Percentiles rank a stretch among this genome's conserved stretches.
These are phyloP conservation scores for Nysson spinosus DNA, from an alignment of 2,888 invertebrate species.

Conservation along the genomic window DNA sequence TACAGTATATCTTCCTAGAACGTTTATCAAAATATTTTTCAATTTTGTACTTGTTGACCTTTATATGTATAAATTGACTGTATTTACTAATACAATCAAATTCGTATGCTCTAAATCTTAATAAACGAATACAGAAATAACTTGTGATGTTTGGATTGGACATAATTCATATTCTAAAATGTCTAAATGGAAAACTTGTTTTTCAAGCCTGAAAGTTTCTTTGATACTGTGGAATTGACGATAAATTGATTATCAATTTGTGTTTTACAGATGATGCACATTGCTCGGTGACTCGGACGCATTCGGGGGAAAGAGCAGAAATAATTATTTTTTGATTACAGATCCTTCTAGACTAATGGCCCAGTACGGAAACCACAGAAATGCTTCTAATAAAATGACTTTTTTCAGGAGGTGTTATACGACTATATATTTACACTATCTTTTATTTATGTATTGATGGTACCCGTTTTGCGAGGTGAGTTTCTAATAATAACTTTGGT, in stretches of 20 bases:
- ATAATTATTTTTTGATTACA: constrained; percentile 38
- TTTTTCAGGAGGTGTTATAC: constrained; percentile 33
- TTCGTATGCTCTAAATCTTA: too few relatives aligned
- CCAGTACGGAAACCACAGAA: neutral
- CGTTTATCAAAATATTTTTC: neutral
- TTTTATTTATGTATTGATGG: constrained; percentile 47
- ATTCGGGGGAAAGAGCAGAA: neutral
- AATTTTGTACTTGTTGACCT: neutral
- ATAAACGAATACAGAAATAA: neutral
- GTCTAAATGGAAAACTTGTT: neutral
- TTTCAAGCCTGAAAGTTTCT: constrained; percentile 32
- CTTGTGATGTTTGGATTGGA: neutral
- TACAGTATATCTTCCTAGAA: neutral
- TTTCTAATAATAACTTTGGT: constrained; percentile 43
- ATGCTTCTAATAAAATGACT: constrained; percentile 24
- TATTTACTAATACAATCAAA: too few relatives aligned
- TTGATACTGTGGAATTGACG: constrained; percentile 24
- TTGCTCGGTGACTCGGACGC: neutral
- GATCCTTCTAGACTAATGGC: constrained; percentile 3
- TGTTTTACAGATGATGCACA: constrained; percentile 32
- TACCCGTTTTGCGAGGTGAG: constrained; percentile 64
- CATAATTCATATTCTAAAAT: neutral
- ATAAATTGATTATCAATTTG: constrained; percentile 21
- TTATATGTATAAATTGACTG: too few relatives aligned
- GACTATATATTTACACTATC: constrained; percentile 36